These are phyloP conservation scores for Phthorimaea operculella DNA, from an alignment of 1,140 invertebrate genomes.

Conservation along the genomic window DNA sequence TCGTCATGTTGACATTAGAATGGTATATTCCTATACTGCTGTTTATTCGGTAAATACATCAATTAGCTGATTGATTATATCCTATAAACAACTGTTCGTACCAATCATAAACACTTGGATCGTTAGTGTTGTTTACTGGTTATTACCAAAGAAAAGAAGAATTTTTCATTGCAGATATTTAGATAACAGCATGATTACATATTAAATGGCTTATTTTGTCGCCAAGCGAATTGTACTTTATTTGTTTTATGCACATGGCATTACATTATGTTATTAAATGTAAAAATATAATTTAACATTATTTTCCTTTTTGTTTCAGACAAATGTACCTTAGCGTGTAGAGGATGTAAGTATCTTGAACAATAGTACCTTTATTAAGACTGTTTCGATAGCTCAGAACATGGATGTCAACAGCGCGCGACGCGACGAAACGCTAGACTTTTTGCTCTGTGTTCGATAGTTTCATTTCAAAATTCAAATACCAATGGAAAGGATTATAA, in stretches of 20 bases:
- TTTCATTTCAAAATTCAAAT: not conserved
- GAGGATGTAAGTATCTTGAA: constrained; percentile 48
- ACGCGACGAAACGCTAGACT: too few species aligned
- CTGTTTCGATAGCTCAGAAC: not conserved
- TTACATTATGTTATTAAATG: constrained; percentile 24
- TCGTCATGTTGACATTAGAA: not conserved
- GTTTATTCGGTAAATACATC: not conserved
- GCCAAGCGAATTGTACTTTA: too few species aligned
- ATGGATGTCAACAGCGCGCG: too few species aligned
- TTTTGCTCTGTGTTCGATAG: constrained; percentile 8
- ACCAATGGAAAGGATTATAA: not conserved
- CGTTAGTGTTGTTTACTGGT: not conserved
- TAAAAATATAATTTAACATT: constrained; percentile 8
- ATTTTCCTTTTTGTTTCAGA: constrained; percentile 53
- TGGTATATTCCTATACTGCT: not conserved
- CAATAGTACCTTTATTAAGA: not conserved
- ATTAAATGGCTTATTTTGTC: not conserved
- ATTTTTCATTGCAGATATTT: too few species aligned
- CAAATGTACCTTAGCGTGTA: constrained; percentile 50
- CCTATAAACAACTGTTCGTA: not conserved
- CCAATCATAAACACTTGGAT: not conserved
- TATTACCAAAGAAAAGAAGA: too few species aligned
- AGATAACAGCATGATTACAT: not conserved
- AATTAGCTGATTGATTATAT: not conserved
- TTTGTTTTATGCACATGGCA: not conserved